Evolutionary conservation across 37 sponge, comb jelly and placozoan species (phyloP).

Genomic region (Aplysina aerophoba): DNA sequence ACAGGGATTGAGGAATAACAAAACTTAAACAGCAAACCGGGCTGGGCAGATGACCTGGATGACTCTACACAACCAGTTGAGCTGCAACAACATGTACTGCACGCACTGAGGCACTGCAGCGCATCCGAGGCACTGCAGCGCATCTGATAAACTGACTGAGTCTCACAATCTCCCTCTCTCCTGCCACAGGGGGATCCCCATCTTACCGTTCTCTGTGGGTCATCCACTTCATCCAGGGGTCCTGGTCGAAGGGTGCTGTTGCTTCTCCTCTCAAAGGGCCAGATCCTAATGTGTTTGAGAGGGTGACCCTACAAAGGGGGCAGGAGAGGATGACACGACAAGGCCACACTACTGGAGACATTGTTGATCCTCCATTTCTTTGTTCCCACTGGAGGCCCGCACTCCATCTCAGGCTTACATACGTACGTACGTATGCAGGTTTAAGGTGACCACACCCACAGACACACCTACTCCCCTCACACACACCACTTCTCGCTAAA

Average conservation of each 20-base stretch:
- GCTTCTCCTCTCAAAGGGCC: constrained; percentile 87
- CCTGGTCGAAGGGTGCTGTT: constrained; percentile 82
- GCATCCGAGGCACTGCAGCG: too few species aligned
- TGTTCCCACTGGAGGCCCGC: too few species aligned
- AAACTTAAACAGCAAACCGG: too few species aligned
- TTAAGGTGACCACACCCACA: not conserved
- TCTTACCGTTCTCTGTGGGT: constrained; percentile 50
- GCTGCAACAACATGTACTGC: too few species aligned
- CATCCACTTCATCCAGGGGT: constrained; percentile 49
- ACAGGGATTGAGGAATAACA: too few species aligned
- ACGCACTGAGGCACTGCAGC: too few species aligned
- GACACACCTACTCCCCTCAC: not conserved
- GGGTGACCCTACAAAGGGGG: constrained; percentile 69
- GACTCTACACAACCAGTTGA: too few species aligned
- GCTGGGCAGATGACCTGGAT: too few species aligned
- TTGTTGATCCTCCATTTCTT: too few species aligned
- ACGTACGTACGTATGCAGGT: too few species aligned
- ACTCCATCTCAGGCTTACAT: too few species aligned
- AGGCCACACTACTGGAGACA: too few species aligned
- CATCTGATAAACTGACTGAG: not conserved
- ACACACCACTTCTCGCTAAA: not conserved
- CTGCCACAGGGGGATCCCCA: not conserved
- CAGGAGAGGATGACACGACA: not conserved
- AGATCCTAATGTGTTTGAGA: constrained; percentile 60
- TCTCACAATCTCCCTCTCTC: not conserved